Base-by-base conservation (phyloP, 2,888 invertebrate species). In the Oegoconia quadripuncta region DNA sequence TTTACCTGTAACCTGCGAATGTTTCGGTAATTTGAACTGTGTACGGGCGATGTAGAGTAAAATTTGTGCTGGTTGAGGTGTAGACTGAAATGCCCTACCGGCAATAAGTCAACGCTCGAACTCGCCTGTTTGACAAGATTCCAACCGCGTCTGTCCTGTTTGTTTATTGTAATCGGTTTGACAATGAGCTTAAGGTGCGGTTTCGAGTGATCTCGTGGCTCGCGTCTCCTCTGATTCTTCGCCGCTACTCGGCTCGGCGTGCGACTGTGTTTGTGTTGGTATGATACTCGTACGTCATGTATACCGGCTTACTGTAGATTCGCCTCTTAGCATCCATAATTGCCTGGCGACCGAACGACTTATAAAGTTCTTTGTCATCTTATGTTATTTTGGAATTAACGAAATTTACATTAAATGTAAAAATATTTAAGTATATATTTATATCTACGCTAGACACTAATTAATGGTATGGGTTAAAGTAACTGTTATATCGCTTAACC, bases 141-240 rank as follows among this genome's bases (percentile, higher is more conserved):
- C 87, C 87, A 87, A 83, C 84, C 84, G 84, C 86, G 83, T 82
- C 84, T 84, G 82, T 78, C 82, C 84, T 86, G 87, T 87, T 86
- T 87, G 86, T 84, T 87, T 86, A 87, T 86, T 84, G 84, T 87
- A 87, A 86, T 86, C 86, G 86, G 86, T 86, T 86, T 86, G 81
- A 86, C 86, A 86, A 87, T 86, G 83, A 79, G 86, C 86, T 86
- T 87, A 87, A 87, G 86, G 87, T 86, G 86, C 86, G 86, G 86
- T 87, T 87, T 87, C 83, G 81, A 82, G 79, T 87, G 87, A 84
- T 86, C 80, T 80, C 74, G 62, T 59, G 64, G 65, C 64, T 64
- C 66, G 71, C 73, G 73, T 74, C 73, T 74, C 67, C 69, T 67
- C 68, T 70, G 80, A 77, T 78, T 81, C 82, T 76, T 79, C 77